A percentile compares a stretch with the other conserved stretches of the same genome.
Conservation (phyloP, 35 echinoderm and acorn worm species). For the Heliocidaris tuberculata region DNA sequence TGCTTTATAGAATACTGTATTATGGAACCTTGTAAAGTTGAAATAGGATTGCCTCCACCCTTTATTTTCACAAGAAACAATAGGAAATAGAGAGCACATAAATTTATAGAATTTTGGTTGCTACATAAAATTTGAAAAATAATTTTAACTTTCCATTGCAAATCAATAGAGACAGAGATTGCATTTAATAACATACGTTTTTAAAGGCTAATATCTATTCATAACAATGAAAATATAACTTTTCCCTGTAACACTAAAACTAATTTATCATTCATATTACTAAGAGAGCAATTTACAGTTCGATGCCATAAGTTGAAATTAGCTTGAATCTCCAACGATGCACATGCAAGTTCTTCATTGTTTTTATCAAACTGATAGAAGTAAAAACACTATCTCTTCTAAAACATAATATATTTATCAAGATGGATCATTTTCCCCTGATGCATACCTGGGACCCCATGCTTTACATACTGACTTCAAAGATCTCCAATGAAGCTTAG, state of each 20-base stretch:
- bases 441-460: too few relatives aligned
- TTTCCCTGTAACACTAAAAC: neutral
- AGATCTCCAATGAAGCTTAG: too few relatives aligned
- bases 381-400: too few relatives aligned
- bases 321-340: too few relatives aligned
- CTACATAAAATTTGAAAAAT: neutral
- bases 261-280: neutral
- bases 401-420: too few relatives aligned
- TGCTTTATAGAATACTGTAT: neutral
- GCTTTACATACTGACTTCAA: too few relatives aligned
- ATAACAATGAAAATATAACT: neutral
- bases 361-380: too few relatives aligned
- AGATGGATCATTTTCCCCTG: too few relatives aligned
- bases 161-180: neutral
- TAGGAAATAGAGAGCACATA: neutral
- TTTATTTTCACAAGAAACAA: neutral
- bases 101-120: neutral
- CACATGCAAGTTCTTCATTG: too few relatives aligned
- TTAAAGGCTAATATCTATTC: neutral
- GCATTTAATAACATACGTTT: neutral
- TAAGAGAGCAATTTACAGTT: neutral
- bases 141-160: neutral
- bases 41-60: neutral
- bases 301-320: too few relatives aligned
- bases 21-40: neutral